Evolutionary conservation across 2,888 invertebrate species (phyloP), one percentile per base, ranked within the genome.

Genomic region (Philaethria dido): DNA sequence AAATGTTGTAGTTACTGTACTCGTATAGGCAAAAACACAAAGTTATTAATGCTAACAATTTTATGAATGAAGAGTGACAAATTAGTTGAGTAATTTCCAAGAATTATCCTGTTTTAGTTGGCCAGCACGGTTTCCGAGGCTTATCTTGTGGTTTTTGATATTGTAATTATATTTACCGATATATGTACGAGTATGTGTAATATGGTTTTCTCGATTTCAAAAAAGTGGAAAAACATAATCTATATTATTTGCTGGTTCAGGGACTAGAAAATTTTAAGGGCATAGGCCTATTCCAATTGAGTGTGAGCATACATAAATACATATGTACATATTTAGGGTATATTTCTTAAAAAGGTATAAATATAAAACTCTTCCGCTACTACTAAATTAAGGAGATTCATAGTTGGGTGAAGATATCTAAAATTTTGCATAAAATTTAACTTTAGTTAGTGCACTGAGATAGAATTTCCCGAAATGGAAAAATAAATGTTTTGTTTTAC

Each of bases 41-140:
- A 45, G 5, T 48, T 54, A 25, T 36, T 39, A 16, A 59, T 59
- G 60, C 3, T n/a, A 29, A 44, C 22, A 14, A 33, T 50, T 59
- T 60, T 9, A 44, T 59, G 44, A 65, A 70, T 69, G 70, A 72
- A 68, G 66, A 25, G 11, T 45, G 16, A 60, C 45, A 66, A 61
- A 57, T 66, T 50, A 42, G 33, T 45, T 29, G 42, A 22, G 25
- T 52, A 52, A 52, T 66, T 69, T 69, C 66, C 59, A 36, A 68
- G 67, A 61, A 69, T 68, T 70, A 29, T 71, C 70, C 71, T 73
- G 69, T 71, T 70, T 55, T 69, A 62, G 11, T 52, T 52, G 29
- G 16, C 11, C 11, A 16, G 54, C 20, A 33, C 42, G 5, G 14
- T 54, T 66, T 52, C 48, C 47, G 39, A 42, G 6, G 54, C 1